Evolutionary conservation across 2,113 vertebrate species (phyloP), one percentile per base, ranked within the genome.

Genomic region (Chaetorhynchus papuensis): DNA sequence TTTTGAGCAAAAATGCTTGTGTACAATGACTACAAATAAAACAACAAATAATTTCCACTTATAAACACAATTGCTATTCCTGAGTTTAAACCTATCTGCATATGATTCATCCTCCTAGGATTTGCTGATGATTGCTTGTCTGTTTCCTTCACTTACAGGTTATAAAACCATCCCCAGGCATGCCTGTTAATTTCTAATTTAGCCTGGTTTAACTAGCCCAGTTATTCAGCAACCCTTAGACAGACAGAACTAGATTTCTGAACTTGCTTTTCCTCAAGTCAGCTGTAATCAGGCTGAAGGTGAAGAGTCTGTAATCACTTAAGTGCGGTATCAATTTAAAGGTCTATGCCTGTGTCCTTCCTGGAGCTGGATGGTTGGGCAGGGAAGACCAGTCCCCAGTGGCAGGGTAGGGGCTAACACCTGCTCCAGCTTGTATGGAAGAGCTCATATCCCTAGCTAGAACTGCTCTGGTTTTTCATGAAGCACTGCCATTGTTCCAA

Each of bases 191-290:
- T 83, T 94, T 90, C 79, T 80, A n/a, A 88, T 77, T 90, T 88
- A 86, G 57, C 61, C 70, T 90, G 37, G 28, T 90, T 92, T 91
- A 79, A 88, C 75, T 72, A 91, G 39, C 60, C 49, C 47, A 12
- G 28, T 71, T 79, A n/a, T 90, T 94, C 61, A 49, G 59, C 83
- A 83, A 19, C 49, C 39, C 44, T 78, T 64, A 91, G 56, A 78
- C 68, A 92, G 76, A 86, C 53, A 85, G 82, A 93, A 83, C 78
- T 83, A 78, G 47, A 85, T 79, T 93, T 89, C 65, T 93, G 53
- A 69, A 63, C 47, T 81, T 68, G 65, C 12, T 85, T 94, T 94
- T 85, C 57, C 45, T 77, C 45, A 85, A 53, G 45, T 72, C 44
- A 50, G 74, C 57, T 85, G 65, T 53, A 91, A 57, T 50, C 41